Evolutionary conservation across 1,140 invertebrate genomes (phyloP), one percentile per base, ranked within the genome.

Genomic region (Dinothrombium tinctorium): DNA sequence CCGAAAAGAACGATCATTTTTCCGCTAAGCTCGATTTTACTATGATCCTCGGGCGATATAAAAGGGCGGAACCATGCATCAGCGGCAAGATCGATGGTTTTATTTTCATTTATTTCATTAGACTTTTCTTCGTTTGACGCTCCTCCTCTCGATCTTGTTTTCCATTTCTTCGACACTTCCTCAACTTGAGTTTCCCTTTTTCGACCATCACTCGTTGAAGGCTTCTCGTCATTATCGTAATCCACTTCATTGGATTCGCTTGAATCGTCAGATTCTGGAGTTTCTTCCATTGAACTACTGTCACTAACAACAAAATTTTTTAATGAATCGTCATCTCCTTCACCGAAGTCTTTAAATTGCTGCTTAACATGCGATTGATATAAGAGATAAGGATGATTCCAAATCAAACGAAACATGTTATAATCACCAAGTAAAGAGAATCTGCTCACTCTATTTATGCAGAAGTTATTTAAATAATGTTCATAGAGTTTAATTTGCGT

Each of bases 301-400:
- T 25, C 38, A 29, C 22, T 28, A 20, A n/a, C 9, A n/a, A n/a
- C n/a, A n/a, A n/a, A n/a, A 41, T 4, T 3, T 4, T 14, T 14
- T 19, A 12, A 11, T 19, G 23, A 28, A 2, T 33, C 25, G 9
- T 37, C 25, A 23, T 37, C 35, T 12, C 17, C 26, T 23, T 24
- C 32, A n/a, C 32, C 41, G 9, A 12, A 33, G 7, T 32, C 41
- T 40, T 40, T 37, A 14, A 25, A 15, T 19, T n/a, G n/a, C n/a
- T n/a, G n/a, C n/a, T n/a, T n/a, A n/a, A n/a, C n/a, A n/a, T n/a
- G n/a, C n/a, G n/a, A n/a, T n/a, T n/a, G n/a, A n/a, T n/a, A n/a
- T n/a, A 98, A 57, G 36, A 96, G 77, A 60, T 96, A 89, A 0
- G 92, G 90, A 64, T 98, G 92, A 57, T 98, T 98, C 89, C 90